Percentiles rank a stretch among this genome's conserved stretches.
Conservation (phyloP, 2,797 vertebrate genomes). For the Taenioides sp. region DNA sequence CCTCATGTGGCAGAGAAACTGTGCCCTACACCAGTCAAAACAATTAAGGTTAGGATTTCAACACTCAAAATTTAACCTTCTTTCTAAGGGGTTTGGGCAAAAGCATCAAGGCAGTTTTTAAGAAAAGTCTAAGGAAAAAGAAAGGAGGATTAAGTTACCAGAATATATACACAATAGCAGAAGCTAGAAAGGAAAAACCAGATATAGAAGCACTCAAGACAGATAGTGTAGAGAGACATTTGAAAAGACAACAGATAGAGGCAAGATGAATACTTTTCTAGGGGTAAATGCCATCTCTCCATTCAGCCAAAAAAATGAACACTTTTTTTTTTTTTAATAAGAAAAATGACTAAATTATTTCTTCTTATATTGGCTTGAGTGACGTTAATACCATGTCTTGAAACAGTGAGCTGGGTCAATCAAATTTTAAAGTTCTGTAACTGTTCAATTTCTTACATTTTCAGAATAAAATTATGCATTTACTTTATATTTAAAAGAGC, state of each 20-base stretch:
- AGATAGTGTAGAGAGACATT: background rate
- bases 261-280: background rate
- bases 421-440: background rate
- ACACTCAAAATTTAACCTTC: background rate
- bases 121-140: background rate
- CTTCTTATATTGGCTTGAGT: background rate
- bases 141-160: background rate
- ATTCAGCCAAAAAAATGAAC: background rate
- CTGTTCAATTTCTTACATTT: background rate
- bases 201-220: slow-evolving; percentile 1
- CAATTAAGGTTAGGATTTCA: slow-evolving; percentile 12
- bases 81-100: background rate
- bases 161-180: background rate
- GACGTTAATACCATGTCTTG: background rate
- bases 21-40: slow-evolving; percentile 2
- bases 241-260: background rate
- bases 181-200: background rate
- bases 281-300: background rate
- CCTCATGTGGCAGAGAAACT: slow-evolving; percentile 6
- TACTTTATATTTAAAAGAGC: background rate
- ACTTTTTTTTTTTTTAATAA: background rate
- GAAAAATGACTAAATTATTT: background rate
- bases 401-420: background rate
- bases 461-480: too few species aligned
- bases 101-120: background rate